Evolutionary conservation across 2,113 vertebrate genomes (phyloP), one percentile per base, ranked within the genome.

Genomic region (Salvelinus namaycush): DNA sequence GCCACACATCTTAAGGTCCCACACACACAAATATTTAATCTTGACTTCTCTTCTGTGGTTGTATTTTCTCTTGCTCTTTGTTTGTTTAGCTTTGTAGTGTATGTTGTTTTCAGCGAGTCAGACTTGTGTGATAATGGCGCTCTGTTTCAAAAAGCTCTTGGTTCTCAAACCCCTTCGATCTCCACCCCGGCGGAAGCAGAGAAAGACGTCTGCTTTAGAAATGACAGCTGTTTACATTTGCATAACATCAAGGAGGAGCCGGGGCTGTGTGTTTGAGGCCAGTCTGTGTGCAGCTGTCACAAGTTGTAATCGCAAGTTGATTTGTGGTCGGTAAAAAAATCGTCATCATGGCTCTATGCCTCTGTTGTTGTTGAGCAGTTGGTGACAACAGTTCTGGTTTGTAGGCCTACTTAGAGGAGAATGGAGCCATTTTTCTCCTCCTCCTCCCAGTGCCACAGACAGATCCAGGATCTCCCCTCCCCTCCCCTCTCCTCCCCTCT

Each of bases 181-280:
- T 81, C 68, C 72, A 77, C 80, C 71, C 67, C 72, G 72, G 82
- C 71, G 22, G 75, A 87, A 84, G 79, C 76, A 44, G 79, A 82
- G 67, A 82, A 78, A 78, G 77, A 83, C 57, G 44, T 18, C 62
- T 22, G 80, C 78, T 79, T 87, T 79, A 77, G 84, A 89, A 86
- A 87, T 85, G 88, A 89, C 88, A 89, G 88, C 88, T 89, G 88
- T 86, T 86, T 89, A 87, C 83, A 89, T 89, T 89, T 89, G 88
- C 88, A 89, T 89, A 89, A 87, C 86, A 87, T 89, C 87, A 89
- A 89, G 84, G 83, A 68, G 78, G 86, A 86, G 84, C 67, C 73
- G 74, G 64, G 81, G 81, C 69, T 57, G 79, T 72, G 80, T 82
- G 77, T 85, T 83, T 87, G 80, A 79, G 83, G 51, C 76, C 75